Base-by-base conservation (phyloP, 2,888 invertebrate species). In the Lacanobia oleracea region DNA sequence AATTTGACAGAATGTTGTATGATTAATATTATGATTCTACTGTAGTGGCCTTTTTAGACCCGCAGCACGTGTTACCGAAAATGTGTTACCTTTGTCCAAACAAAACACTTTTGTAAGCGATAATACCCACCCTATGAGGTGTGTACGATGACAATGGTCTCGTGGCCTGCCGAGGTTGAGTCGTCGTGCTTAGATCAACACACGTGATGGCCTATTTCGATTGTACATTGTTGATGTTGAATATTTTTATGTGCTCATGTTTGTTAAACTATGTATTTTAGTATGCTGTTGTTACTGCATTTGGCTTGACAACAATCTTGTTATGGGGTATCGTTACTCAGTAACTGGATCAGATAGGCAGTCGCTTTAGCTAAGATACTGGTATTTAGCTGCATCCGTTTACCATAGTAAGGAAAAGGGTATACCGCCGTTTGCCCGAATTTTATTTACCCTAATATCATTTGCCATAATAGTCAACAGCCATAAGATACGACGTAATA, bases 191-290 rank as follows among this genome's bases (percentile, higher is more conserved):
- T n/a, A 68, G 50, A 75, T 40, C 59, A 43, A 23, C 10, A 23
- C 79, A 67, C 77, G 77, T 81, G 77, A 67, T 27, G 21, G n/a
- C 82, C 77, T 77, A 77, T 82, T 70, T 69, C 43, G 18, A 64
- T n/a, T 21, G 40, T 18, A 80, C 53, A 57, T 37, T 76, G 18
- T 78, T 67, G 59, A 64, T 77, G 14, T 72, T 82, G 66, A 72
- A 71, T 72, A 78, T 67, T 18, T 65, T 40, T 56, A 21, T 16
- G 0, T 43, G 8, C 65, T 53, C 81, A 80, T 74, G 75, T 80
- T 75, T 79, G 14, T 12, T 72, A 72, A 79, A 57, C 40, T 79
- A 78, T 78, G 61, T 18, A 56, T 37, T 62, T 56, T 45, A 21
- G n/a, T 48, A 48, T 53, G 16, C 2, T 43, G 27, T 37, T 23